Evolutionary conservation across 2,888 invertebrate genomes (phyloP).

Genomic region (Muscina levida): DNA sequence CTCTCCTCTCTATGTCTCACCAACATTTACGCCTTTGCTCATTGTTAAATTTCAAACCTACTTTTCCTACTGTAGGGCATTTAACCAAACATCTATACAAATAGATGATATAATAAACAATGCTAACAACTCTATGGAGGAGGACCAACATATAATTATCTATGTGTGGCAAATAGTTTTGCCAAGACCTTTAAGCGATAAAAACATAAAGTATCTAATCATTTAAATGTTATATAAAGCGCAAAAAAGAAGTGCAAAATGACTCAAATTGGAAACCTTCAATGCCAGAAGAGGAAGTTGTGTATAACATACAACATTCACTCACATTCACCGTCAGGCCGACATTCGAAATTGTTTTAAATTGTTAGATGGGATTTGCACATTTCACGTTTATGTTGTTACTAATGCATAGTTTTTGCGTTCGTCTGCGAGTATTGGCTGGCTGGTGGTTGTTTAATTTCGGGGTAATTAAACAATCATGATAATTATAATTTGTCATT

Average conservation of each 20-base stretch:
- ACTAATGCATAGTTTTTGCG: conserved; percentile 1
- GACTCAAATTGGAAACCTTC: conserved; percentile 1
- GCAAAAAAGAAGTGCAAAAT: conserved; percentile 14
- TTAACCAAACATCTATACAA: too few species aligned
- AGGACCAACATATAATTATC: background rate
- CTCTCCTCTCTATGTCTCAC: too few species aligned
- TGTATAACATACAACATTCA: background rate
- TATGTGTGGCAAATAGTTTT: conserved; percentile 1
- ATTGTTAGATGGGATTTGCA: conserved; percentile 9
- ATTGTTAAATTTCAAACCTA: too few species aligned
- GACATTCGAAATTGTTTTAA: conserved; percentile 12
- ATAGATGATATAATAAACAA: background rate
- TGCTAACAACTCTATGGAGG: background rate
- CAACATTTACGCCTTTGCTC: too few species aligned
- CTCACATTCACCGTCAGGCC: background rate
- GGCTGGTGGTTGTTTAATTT: conserved; percentile 56
- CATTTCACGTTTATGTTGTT: too few species aligned
- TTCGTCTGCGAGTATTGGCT: conserved; percentile 19
- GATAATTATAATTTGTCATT: conserved; percentile 57
- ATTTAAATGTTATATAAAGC: conserved; percentile 29
- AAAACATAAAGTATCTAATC: background rate
- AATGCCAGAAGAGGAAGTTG: background rate
- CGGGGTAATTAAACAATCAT: conserved; percentile 62
- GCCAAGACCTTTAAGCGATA: conserved; percentile 9
- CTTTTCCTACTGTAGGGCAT: too few species aligned